Evolutionary conservation across 1,140 invertebrate genomes (phyloP), one percentile per base, ranked within the genome.

Genomic region (Calliphora vicina): DNA sequence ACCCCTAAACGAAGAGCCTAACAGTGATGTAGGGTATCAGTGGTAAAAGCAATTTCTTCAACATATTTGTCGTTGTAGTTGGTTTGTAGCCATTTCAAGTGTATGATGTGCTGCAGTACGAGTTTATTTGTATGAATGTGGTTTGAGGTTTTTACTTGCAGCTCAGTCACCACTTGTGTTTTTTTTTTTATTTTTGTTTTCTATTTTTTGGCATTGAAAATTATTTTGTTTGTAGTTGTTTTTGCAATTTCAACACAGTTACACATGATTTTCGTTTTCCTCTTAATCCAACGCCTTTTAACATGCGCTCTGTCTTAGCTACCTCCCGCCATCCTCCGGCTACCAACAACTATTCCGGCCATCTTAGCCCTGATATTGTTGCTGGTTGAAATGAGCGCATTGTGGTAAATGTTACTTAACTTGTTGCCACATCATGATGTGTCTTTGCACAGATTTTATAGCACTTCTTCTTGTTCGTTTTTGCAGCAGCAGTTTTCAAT

Each of bases 381-480:
- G 15, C 15, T 25, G 61, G 61, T 23, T 67, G 61, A 67, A 67
- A 67, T 67, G 61, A 67, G 61, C 61, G 61, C 12, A 67, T 76
- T 78, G 74, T 78, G 74, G 74, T 43, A 43, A 76, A 78, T 78
- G 35, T 78, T 78, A 78, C 35, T 78, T 78, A 78, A 78, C 74
- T 78, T 78, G 74, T 78, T 78, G 35, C 74, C 29, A 78, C 74
- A 43, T 45, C 74, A 78, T 78, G 74, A 78, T 45, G 29, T 57
- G 61, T 67, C 61, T 67, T 67, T 67, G 23, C 20, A 23, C 61
- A 67, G 61, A 67, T 67, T 67, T 23, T 67, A 57, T 57, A 57
- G 0, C 5, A 57, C 50, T 67, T 67, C n/a, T 10, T 50, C 45
- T 50, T 50, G 45, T 50, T 50, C 4, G 17, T 26, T 17, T n/a